phyloP scores from a whole-genome alignment of 2,797 vertebrate genomes.

The Clangula hyemalis region DNA sequence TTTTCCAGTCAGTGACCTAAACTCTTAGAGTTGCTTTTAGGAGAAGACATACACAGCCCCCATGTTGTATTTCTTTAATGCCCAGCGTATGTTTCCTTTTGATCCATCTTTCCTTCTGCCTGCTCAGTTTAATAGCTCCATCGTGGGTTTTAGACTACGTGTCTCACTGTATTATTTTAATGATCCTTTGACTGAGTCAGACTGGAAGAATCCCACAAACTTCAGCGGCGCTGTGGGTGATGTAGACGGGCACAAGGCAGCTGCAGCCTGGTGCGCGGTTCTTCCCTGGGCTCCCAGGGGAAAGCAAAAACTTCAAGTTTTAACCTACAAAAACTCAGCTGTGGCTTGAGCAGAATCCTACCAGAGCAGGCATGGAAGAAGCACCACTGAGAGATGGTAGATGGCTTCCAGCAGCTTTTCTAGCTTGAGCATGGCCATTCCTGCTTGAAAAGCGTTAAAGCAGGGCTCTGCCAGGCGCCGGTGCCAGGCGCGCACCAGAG shows the following conservation, averaged over 20 bases:
- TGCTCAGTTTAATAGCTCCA: slow-evolving; percentile 5
- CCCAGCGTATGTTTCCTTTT: slow-evolving; percentile 7
- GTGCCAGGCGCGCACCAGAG: not conserved
- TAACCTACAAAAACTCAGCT: not conserved
- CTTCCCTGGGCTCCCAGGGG: not conserved
- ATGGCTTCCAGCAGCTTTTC: slow-evolving; percentile 6
- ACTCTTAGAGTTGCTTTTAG: not conserved
- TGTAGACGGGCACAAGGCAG: slow-evolving; percentile 37
- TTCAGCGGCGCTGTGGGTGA: slow-evolving; percentile 9
- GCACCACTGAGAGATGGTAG: not conserved
- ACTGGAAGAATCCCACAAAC: slow-evolving; percentile 59
- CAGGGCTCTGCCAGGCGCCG: not conserved
- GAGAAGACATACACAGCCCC: not conserved
- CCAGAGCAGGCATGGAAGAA: not conserved
- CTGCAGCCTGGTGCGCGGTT: not conserved
- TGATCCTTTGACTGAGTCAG: slow-evolving; percentile 66
- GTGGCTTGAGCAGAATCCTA: not conserved
- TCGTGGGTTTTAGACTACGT: not conserved
- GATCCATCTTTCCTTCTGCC: slow-evolving; percentile 20
- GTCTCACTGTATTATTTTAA: slow-evolving; percentile 66
- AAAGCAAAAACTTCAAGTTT: not conserved
- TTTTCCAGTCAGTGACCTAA: not conserved
- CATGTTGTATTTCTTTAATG: not conserved
- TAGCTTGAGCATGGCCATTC: not conserved
- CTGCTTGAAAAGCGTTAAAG: not conserved